These are phyloP conservation scores for Felis chaus DNA, from an alignment of 2,113 vertebrate genomes.

Conservation along the genomic window DNA sequence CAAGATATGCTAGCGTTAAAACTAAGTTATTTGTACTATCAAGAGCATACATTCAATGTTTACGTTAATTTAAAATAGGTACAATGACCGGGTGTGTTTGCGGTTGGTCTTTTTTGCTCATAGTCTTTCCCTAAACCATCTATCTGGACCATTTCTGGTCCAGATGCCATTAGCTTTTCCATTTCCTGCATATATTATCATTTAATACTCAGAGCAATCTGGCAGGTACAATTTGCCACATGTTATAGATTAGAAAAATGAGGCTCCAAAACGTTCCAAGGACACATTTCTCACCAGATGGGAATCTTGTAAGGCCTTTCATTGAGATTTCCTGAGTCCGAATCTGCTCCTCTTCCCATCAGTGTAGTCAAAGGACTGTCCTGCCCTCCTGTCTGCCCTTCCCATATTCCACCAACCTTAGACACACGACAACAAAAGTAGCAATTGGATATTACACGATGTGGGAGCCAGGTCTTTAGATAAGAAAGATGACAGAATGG, in stretches of 20 bases:
- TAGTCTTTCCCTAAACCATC: not conserved
- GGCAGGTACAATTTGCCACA: not conserved
- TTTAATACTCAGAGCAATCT: not conserved
- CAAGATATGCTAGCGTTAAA: not conserved
- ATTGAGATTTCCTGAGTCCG: not conserved
- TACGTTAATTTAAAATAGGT: not conserved
- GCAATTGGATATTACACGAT: not conserved
- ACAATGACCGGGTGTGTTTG: not conserved
- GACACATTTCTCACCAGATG: not conserved
- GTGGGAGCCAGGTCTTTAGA: not conserved
- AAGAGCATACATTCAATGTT: not conserved
- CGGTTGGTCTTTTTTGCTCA: not conserved
- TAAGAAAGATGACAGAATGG: not conserved
- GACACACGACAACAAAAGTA: constrained; percentile 5
- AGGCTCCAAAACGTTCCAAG: not conserved
- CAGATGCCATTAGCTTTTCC: not conserved
- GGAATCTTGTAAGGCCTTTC: not conserved
- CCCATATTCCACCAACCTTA: not conserved
- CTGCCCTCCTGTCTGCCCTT: not conserved
- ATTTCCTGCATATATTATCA: fast-evolving
- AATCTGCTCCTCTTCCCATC: constrained; percentile 26
- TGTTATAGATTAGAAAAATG: not conserved
- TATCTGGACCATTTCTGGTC: not conserved
- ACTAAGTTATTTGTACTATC: not conserved
- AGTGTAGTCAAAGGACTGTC: not conserved